These are phyloP conservation scores for Aradophagus sp. DNA, from an alignment of 1,140 invertebrate genomes.

Conservation along the genomic window DNA sequence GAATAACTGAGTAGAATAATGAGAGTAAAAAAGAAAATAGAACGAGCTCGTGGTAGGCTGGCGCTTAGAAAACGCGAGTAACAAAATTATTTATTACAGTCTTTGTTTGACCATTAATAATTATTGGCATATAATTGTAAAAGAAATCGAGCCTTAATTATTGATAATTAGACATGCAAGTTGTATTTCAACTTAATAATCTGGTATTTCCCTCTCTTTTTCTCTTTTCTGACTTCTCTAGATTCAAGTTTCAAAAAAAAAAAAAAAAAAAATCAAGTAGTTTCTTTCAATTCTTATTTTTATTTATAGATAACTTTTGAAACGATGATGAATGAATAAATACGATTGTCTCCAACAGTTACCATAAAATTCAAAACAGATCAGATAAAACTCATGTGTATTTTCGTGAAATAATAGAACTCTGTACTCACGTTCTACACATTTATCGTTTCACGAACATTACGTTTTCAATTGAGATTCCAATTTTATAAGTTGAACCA, in stretches of 20 bases:
- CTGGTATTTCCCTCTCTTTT: no score
- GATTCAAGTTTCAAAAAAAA: no score
- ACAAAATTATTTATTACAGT: no score
- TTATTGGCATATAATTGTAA: no score
- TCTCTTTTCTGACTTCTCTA: no score
- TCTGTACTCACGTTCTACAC: constrained; percentile 27
- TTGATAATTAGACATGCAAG: no score
- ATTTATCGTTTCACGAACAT: constrained; percentile 27
- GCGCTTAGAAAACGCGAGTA: constrained; percentile 1
- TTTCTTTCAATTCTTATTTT: no score
- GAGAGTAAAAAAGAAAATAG: background rate
- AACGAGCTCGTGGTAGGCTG: background rate
- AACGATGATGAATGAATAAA: background rate
- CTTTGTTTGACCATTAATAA: no score
- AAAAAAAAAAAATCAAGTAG: no score
- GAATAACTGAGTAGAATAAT: constrained; percentile 8
- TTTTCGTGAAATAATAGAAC: constrained; percentile 22
- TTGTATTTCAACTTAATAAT: no score
- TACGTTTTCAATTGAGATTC: constrained; percentile 11
- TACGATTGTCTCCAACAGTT: constrained; percentile 1
- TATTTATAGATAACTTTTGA: no score
- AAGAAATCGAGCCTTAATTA: no score
- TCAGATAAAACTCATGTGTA: constrained; percentile 22
- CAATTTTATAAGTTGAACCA: constrained; percentile 4
- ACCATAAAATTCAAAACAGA: constrained; percentile 26